Evolutionary conservation across 2,113 vertebrate species (phyloP).

Genomic region (Rafetus swinhoei): DNA sequence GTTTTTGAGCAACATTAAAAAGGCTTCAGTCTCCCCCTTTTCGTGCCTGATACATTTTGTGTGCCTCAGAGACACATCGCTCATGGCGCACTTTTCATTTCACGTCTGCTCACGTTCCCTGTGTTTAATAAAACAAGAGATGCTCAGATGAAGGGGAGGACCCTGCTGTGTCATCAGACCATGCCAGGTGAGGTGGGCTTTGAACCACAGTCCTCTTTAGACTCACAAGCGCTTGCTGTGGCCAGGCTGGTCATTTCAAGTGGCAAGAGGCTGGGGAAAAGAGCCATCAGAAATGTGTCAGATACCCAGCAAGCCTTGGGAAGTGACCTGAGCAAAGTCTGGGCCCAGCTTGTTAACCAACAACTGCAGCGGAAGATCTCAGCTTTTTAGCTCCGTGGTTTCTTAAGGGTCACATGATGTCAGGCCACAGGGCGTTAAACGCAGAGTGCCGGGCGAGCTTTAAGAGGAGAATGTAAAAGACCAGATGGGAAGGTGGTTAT

Average conservation of each 20-base stretch:
- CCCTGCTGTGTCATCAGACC: not conserved
- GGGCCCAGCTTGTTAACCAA: not conserved
- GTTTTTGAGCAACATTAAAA: not conserved
- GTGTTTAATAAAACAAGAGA: not conserved
- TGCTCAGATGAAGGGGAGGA: not conserved
- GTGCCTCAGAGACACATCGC: too few relatives aligned
- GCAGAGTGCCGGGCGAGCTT: too few relatives aligned
- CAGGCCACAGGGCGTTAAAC: not conserved
- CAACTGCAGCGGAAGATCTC: not conserved
- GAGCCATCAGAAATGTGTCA: rapidly evolving
- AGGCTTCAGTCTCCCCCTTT: not conserved
- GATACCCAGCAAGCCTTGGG: not conserved
- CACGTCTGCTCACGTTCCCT: not conserved
- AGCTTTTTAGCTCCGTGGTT: not conserved
- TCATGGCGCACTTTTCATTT: not conserved
- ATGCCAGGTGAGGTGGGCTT: not conserved
- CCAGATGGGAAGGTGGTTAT: rapidly evolving
- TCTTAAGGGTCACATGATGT: not conserved
- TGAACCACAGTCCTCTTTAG: not conserved
- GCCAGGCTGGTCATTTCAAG: not conserved
- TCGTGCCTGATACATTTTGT: not conserved
- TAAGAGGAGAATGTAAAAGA: rapidly evolving
- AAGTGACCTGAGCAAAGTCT: not conserved
- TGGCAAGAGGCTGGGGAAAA: not conserved
- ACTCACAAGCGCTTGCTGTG: not conserved